Evolutionary conservation across 2,113 vertebrate species (phyloP).

Genomic region (Crotalus tigris): DNA sequence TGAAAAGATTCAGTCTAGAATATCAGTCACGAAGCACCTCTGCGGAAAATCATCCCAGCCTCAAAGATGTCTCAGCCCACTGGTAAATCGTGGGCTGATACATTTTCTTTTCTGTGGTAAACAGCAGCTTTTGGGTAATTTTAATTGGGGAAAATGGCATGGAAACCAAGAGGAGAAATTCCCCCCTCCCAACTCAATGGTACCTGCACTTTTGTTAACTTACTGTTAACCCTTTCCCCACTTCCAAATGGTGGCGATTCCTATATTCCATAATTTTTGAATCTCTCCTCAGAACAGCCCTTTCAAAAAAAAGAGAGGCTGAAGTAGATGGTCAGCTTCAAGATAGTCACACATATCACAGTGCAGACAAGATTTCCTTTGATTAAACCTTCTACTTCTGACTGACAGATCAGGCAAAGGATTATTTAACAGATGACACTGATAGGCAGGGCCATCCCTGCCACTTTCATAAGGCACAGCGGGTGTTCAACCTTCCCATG

Average conservation of each 20-base stretch:
- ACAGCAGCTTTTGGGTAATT: neutral
- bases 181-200: neutral
- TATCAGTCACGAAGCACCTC: neutral
- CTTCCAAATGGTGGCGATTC: neutral
- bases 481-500: slow-evolving; percentile 52
- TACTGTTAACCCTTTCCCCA: neutral
- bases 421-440: neutral
- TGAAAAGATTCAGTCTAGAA: neutral
- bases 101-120: neutral
- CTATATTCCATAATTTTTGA: neutral
- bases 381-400: neutral
- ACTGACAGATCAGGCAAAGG: accelerated
- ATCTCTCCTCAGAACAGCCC: neutral
- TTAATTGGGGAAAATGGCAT: neutral
- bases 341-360: neutral
- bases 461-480: slow-evolving; percentile 52
- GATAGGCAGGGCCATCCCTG: slow-evolving; percentile 5
- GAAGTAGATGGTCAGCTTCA: slow-evolving; percentile 1
- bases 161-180: neutral
- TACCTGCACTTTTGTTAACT: neutral
- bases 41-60: neutral
- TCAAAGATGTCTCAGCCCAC: neutral
- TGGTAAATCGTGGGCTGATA: neutral
- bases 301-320: neutral
- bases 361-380: neutral